Conservation (phyloP, 2,113 vertebrate species). For the Leucosticte australis region DNA sequence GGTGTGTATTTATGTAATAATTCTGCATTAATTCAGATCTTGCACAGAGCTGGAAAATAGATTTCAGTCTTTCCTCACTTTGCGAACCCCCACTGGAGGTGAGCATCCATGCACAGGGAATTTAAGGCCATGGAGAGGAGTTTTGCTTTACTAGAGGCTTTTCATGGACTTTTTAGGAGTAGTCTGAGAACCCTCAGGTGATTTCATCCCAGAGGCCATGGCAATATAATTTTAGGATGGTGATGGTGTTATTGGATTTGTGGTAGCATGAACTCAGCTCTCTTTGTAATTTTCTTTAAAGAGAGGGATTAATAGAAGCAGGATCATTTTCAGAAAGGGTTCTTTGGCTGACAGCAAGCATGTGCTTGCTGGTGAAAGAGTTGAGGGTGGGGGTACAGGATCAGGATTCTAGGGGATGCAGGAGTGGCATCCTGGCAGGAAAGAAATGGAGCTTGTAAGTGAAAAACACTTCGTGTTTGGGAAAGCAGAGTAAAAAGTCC, state of each 20-base stretch:
- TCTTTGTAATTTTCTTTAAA: background rate
- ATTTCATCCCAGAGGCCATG: background rate
- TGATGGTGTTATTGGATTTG: background rate
- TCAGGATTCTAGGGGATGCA: background rate
- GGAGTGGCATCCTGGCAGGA: background rate
- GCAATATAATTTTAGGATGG: background rate
- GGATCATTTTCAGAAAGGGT: background rate
- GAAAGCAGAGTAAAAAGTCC: background rate
- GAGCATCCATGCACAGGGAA: background rate
- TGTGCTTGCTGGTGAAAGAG: background rate
- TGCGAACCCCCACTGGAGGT: background rate
- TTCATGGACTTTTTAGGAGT: background rate
- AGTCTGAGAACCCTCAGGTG: background rate
- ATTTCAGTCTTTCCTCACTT: background rate
- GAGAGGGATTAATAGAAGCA: background rate
- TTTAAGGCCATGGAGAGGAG: background rate
- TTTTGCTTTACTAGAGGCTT: background rate
- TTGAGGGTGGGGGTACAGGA: background rate
- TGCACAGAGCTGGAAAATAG: background rate
- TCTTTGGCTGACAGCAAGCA: background rate
- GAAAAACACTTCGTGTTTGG: background rate
- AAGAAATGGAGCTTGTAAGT: background rate
- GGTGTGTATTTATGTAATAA: background rate
- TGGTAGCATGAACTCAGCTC: background rate
- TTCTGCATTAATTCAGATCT: background rate